Evolutionary conservation across 2,888 invertebrate genomes (phyloP), one percentile per base, ranked within the genome.

Genomic region (Cacoxenus indagator): DNA sequence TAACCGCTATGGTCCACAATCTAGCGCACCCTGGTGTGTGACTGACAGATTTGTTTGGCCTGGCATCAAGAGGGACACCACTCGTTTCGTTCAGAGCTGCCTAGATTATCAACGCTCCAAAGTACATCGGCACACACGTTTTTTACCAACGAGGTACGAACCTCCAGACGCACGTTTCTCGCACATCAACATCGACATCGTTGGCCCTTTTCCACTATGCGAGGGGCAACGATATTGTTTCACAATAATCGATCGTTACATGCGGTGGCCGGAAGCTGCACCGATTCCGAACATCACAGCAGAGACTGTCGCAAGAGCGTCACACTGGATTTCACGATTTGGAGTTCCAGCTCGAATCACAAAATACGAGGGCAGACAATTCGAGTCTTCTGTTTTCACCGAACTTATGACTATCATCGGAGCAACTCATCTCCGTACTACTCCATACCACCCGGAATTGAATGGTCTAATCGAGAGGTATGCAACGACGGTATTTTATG

Each of bases 41-140:
- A n/a, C n/a, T n/a, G n/a, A n/a, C n/a, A n/a, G n/a, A n/a, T n/a
- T 61, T 27, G 61, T 69, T 1, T 69, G 67, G 67, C 67, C 64
- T 17, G 24, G 29, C 17, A 67, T 70, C 46, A 26, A 59, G 0
- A 64, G 29, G 51, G 51, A 67, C 1, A 48, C 46, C 3, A 3
- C 61, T 0, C 4, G 26, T 5, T 57, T 27, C 14, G 64, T 57
- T 27, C 14, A 17, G 1, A 37, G 19, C 8, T 67, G 37, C n/a
- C 26, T 64, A 24, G 17, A 6, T 19, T 70, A 64, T n/a, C 64
- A 70, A 43, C 24, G 14, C 22, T 54, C 14, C 31, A 67, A 48
- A 57, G 29, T 29, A 45, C 5, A 65, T 62, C 45, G 37, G 11
- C 11, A 37, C 37, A 37, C 5, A 37, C 37, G 37, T 37, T 37